phyloP scores from a whole-genome alignment of 2,888 invertebrate species.

The Temnothorax rugatulus region DNA sequence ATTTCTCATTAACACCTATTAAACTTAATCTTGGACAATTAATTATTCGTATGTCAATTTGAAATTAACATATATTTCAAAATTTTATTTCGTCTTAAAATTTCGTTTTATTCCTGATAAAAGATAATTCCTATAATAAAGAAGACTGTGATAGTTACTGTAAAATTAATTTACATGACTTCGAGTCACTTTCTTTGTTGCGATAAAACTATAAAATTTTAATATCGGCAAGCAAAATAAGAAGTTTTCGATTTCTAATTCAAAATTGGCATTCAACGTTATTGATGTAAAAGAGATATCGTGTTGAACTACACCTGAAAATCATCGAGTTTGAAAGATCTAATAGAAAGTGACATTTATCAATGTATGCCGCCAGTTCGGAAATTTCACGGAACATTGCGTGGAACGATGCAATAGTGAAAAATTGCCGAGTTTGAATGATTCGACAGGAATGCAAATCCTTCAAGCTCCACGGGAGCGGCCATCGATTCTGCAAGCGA shows the following conservation, averaged over 20 bases:
- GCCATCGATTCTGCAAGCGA: not conserved
- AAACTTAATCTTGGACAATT: not conserved
- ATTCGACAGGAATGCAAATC: conserved; percentile 29
- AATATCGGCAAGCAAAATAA: not conserved
- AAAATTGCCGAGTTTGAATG: conserved; percentile 22
- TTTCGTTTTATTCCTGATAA: not conserved
- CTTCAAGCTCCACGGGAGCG: not conserved
- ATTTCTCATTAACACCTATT: not conserved
- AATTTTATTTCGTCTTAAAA: not conserved
- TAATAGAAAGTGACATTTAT: conserved; percentile 11
- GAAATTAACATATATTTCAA: not conserved
- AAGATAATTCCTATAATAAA: not conserved
- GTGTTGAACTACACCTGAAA: not conserved
- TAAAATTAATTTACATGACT: conserved; percentile 1
- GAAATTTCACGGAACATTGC: conserved; percentile 3
- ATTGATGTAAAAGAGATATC: conserved; percentile 19
- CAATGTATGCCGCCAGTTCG: not conserved
- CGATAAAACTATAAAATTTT: not conserved
- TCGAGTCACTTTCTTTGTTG: not conserved
- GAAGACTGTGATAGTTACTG: no score
- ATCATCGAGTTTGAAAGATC: conserved; percentile 34
- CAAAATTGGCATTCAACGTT: not conserved
- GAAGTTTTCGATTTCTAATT: not conserved
- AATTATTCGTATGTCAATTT: not conserved
- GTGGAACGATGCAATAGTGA: conserved; percentile 5